Percentiles rank a stretch among this genome's conserved stretches.
Conservation (phyloP, 1,140 invertebrate genomes). For the Mya arenaria region DNA sequence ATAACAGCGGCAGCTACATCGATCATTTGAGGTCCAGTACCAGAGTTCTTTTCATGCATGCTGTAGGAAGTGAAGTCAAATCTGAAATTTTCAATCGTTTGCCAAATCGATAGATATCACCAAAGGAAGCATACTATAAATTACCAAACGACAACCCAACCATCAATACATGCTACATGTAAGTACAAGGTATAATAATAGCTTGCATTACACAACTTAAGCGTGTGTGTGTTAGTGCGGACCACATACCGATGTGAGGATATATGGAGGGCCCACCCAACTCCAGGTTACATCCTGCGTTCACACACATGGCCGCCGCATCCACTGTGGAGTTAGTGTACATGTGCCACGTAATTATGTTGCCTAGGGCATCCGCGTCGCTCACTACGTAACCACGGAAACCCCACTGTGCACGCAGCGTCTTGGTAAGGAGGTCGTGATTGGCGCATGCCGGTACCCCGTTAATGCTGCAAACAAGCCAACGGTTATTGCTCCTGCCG, state of each 20-base stretch:
- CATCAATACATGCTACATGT: too few species aligned
- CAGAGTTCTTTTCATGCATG: too few species aligned
- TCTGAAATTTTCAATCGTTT: too few species aligned
- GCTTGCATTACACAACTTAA: background rate
- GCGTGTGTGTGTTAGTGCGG: too few species aligned
- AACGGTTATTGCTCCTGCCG: too few species aligned
- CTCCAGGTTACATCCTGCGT: constrained; percentile 78
- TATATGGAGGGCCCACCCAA: constrained; percentile 63
- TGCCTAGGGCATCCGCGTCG: constrained; percentile 76
- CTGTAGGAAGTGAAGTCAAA: too few species aligned
- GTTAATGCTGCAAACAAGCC: constrained; percentile 71
- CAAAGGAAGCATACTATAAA: too few species aligned
- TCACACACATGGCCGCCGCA: constrained; percentile 72
- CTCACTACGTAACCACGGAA: constrained; percentile 79
- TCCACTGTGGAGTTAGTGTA: constrained; percentile 70
- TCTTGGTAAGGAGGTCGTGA: constrained; percentile 73
- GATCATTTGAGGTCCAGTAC: too few species aligned
- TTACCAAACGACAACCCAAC: too few species aligned
- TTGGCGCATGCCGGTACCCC: constrained; percentile 78
- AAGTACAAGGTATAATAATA: background rate
- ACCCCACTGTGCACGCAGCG: constrained; percentile 73
- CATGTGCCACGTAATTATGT: constrained; percentile 71
- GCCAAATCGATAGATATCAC: too few species aligned
- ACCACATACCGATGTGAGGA: constrained; percentile 44
- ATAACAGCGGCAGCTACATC: too few species aligned